Evolutionary conservation across 2,797 vertebrate genomes (phyloP), one percentile per base, ranked within the genome.

Genomic region (Pteropus rufus): DNA sequence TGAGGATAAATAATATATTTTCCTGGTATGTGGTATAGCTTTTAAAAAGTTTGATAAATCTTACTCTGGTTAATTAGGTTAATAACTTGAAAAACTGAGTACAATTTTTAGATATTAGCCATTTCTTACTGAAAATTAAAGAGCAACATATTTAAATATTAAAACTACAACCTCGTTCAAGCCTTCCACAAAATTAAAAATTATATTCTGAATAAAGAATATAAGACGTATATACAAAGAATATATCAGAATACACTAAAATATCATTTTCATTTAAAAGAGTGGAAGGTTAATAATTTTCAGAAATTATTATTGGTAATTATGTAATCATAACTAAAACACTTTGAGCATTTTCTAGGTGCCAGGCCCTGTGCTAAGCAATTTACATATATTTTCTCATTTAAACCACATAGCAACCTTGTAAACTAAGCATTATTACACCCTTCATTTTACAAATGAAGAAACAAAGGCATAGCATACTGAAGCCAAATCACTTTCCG

Each of bases 81-180:
- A 88, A 69, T 54, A 85, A 60, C 62, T 41, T 77, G 11, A 94
- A 91, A 96, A 94, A 34, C 29, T 49, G 26, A 75, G 49, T 95
- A 86, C 15, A 60, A 83, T 29, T 73, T 91, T 92, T 91, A 79
- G 26, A 34, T 80, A 92, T 54, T 34, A 84, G 91, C n/a, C 58
- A 91, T 69, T 82, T 90, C 29, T 88, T 72, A 93, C 69, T 93
- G 72, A 92, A 96, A 96, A 73, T 26, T 73, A 83, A 93, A 96
- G 39, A 23, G 21, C 12, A 73, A 67, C 7, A 64, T 82, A 77
- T 54, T 91, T 82, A 86, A 75, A 88, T 81, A 84, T 91, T 93
- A 91, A 95, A 89, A 76, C 29, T 46, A 89, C 7, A 64, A 54
- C 34, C 58, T 65, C 76, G 41, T 34, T 93, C 21, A 73, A 19